A percentile compares a stretch with the other conserved stretches of the same genome.
Evolutionary conservation across 2,888 invertebrate genomes (phyloP).

Genomic region (Tineola bisselliella): DNA sequence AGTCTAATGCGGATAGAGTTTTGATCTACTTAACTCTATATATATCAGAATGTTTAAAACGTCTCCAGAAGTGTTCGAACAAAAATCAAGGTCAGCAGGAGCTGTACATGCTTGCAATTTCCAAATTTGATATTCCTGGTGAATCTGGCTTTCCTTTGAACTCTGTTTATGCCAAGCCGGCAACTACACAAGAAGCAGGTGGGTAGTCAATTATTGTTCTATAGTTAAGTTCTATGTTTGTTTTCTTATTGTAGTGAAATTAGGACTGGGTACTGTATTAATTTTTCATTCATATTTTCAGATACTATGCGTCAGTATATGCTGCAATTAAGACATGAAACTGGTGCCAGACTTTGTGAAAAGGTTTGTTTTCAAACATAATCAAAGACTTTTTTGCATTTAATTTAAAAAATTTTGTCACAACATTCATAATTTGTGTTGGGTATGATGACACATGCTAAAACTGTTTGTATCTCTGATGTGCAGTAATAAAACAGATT

Average conservation of each 20-base stretch:
- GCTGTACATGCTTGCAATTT: conserved; percentile 95
- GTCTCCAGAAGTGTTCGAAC: conserved; percentile 89
- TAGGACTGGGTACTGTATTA: conserved; percentile 16
- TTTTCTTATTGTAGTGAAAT: too few relatives aligned
- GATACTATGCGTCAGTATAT: conserved; percentile 93
- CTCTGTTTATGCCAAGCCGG: conserved; percentile 92
- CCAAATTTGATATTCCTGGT: conserved; percentile 96
- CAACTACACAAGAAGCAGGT: conserved; percentile 83
- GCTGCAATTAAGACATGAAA: conserved; percentile 94
- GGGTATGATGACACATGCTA: too few relatives aligned
- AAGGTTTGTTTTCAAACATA: too few relatives aligned
- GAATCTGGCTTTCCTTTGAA: conserved; percentile 94
- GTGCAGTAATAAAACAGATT: too few relatives aligned
- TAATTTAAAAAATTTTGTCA: too few relatives aligned
- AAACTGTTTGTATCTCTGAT: too few relatives aligned
- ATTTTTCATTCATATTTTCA: conserved; percentile 33
- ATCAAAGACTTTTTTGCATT: too few relatives aligned
- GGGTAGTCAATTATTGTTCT: conserved; percentile 16
- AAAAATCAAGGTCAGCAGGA: conserved; percentile 93
- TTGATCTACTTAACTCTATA: conserved; percentile 97
- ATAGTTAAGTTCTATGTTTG: too few relatives aligned
- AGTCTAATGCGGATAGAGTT: conserved; percentile 96
- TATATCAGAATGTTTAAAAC: conserved; percentile 96
- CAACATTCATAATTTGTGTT: too few relatives aligned
- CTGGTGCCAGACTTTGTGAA: conserved; percentile 89